These are phyloP conservation scores for Jordanella pulchra DNA, from an alignment of 2,797 vertebrate species.

Conservation along the genomic window DNA sequence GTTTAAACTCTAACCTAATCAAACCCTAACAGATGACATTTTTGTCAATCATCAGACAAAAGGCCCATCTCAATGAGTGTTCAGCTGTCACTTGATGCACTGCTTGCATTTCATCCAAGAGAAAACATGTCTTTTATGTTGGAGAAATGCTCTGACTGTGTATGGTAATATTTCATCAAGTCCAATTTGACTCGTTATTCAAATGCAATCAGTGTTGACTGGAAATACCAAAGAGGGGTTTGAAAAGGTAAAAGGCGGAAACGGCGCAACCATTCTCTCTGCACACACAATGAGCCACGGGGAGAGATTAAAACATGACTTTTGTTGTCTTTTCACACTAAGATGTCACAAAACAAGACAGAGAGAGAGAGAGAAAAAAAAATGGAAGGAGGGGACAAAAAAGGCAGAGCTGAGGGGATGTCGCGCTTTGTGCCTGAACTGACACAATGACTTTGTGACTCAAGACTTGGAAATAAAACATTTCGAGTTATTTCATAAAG, in stretches of 20 bases:
- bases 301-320: slow-evolving; percentile 84
- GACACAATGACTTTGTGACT: slow-evolving; percentile 87
- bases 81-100: slow-evolving; percentile 75
- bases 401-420: slow-evolving; percentile 68
- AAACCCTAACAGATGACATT: slow-evolving; percentile 68
- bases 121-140: slow-evolving; percentile 76
- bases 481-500: slow-evolving; percentile 79
- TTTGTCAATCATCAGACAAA: slow-evolving; percentile 76
- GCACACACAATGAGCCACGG: slow-evolving; percentile 78
- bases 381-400: slow-evolving; percentile 54
- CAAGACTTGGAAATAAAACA: slow-evolving; percentile 78
- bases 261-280: slow-evolving; percentile 61
- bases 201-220: slow-evolving; percentile 81
- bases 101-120: slow-evolving; percentile 72
- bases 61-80: slow-evolving; percentile 60
- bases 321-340: slow-evolving; percentile 84
- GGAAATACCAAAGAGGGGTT: slow-evolving; percentile 69
- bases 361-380: slow-evolving; percentile 72
- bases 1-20: slow-evolving; percentile 61
- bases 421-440: slow-evolving; percentile 80
- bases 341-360: slow-evolving; percentile 85
- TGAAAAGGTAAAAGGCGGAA: slow-evolving; percentile 77
- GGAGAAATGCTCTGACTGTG: slow-evolving; percentile 68
- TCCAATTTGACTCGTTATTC: slow-evolving; percentile 79
- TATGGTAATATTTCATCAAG: slow-evolving; percentile 81